A percentile compares a stretch with the other conserved stretches of the same genome.
Conservation (phyloP, 2,888 invertebrate species). For the Agrochola lota region DNA sequence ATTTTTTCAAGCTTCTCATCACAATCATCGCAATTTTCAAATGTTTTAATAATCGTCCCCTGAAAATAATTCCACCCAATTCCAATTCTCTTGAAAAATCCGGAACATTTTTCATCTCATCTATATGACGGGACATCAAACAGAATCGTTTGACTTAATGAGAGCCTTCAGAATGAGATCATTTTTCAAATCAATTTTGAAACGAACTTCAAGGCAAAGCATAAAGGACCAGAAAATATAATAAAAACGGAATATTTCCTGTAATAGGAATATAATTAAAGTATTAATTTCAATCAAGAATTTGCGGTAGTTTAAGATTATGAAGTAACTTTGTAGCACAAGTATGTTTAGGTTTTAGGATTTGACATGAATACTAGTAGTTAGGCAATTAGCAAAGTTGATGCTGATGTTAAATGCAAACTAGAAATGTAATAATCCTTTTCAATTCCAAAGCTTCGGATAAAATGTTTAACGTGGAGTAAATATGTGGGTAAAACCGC, state of each 20-base stretch:
- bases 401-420: neutral
- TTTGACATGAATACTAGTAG: neutral
- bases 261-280: neutral
- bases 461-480: neutral
- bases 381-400: neutral
- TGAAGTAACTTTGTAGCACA: no score
- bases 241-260: conserved; percentile 10
- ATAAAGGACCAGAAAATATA: conserved; percentile 16
- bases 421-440: neutral
- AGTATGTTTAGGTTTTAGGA: neutral
- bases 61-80: conserved; percentile 15
- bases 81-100: conserved; percentile 44
- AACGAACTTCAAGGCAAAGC: neutral
- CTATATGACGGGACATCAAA: conserved; percentile 60
- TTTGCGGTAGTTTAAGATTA: neutral
- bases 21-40: neutral
- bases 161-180: conserved; percentile 51
- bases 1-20: neutral
- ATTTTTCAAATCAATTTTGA: conserved; percentile 57
- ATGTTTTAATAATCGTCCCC: conserved; percentile 26
- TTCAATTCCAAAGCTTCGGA: neutral
- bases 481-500: neutral
- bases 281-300: neutral
- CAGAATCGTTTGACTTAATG: conserved; percentile 59
- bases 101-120: conserved; percentile 59